Conservation (phyloP, 2,888 invertebrate species). For the Ophion ellenae region DNA sequence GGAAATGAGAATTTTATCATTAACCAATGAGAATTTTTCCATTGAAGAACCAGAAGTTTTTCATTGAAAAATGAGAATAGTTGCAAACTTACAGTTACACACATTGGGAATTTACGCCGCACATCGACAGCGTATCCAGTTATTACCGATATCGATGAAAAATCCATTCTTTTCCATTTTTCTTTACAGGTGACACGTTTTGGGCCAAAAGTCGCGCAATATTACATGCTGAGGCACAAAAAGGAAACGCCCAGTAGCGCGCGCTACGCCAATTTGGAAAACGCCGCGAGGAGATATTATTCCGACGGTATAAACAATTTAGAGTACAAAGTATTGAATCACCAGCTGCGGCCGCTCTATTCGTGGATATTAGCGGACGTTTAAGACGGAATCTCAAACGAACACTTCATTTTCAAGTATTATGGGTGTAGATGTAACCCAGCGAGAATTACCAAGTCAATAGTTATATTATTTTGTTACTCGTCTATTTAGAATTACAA, state of each 20-base stretch:
- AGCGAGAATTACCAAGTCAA: constrained; percentile 47
- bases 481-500: not conserved
- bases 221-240: constrained; percentile 88
- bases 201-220: constrained; percentile 88
- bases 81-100: no score
- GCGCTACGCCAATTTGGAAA: constrained; percentile 79
- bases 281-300: constrained; percentile 78
- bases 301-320: constrained; percentile 81
- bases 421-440: not conserved
- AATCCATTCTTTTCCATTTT: constrained; percentile 10
- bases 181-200: constrained; percentile 87
- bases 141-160: not conserved
- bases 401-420: not conserved
- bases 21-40: not conserved
- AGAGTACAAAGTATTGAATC: constrained; percentile 80
- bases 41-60: not conserved
- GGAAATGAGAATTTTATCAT: not conserved
- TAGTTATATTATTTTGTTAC: constrained; percentile 43
- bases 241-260: constrained; percentile 85
- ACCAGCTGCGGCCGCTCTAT: constrained; percentile 79
- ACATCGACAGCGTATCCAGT: not conserved
- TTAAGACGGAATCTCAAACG: constrained; percentile 54
- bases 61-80: no score
- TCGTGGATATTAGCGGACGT: constrained; percentile 82
- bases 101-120: no score